A percentile compares a stretch with the other conserved stretches of the same genome.
Conservation (phyloP, 2,797 vertebrate genomes). For the Ctenosaura bakeri region DNA sequence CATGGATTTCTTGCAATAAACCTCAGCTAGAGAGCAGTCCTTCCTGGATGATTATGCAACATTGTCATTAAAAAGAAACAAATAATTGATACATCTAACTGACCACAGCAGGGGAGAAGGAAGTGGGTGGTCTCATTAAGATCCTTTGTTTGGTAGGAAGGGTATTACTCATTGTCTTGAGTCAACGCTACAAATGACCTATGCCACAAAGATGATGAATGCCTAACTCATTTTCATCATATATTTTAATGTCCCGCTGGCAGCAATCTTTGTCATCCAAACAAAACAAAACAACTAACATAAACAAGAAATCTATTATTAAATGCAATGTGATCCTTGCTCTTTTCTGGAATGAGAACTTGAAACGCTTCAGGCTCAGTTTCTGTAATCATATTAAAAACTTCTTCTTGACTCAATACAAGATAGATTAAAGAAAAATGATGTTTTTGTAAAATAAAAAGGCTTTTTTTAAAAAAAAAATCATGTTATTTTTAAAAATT, state of each 20-base stretch:
- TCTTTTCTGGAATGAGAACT: constrained; percentile 24
- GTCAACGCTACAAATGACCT: constrained; percentile 69
- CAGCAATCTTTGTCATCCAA: constrained; percentile 66
- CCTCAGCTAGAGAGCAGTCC: constrained; percentile 29
- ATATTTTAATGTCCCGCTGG: constrained; percentile 73
- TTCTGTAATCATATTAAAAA: not conserved
- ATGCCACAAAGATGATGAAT: constrained; percentile 75
- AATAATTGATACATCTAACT: constrained; percentile 76
- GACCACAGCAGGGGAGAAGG: constrained; percentile 68
- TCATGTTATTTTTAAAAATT: not conserved
- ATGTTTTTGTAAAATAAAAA: not conserved
- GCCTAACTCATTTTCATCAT: constrained; percentile 75
- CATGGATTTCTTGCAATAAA: not conserved
- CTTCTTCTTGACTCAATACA: not conserved
- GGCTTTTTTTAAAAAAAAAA: not conserved
- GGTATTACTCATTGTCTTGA: constrained; percentile 70
- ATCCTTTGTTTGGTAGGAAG: constrained; percentile 63
- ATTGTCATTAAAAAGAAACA: constrained; percentile 67
- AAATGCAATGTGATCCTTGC: constrained; percentile 20
- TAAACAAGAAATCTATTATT: constrained; percentile 52
- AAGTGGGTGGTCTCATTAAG: constrained; percentile 78
- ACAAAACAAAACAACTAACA: constrained; percentile 50
- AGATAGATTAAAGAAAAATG: not conserved
- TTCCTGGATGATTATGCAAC: constrained; percentile 51
- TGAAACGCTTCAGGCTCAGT: not conserved